A percentile compares a stretch with the other conserved stretches of the same genome.
phyloP scores from a whole-genome alignment of 2,797 vertebrate genomes.

The Sebastes cheni region DNA sequence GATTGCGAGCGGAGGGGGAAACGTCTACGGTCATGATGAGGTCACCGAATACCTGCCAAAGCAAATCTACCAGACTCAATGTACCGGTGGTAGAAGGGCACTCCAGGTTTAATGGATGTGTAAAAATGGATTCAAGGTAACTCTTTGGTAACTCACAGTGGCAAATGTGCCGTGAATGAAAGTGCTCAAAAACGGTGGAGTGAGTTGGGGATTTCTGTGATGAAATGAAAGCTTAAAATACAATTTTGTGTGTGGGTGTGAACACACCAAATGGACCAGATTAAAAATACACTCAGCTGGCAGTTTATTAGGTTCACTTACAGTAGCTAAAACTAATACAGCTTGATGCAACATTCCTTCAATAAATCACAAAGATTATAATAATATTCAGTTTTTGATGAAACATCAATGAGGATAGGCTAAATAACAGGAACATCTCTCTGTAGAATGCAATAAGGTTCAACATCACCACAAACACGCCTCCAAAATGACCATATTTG shows the following conservation, averaged over 20 bases:
- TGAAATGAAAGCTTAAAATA: slow-evolving; percentile 7
- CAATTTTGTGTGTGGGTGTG: neutral
- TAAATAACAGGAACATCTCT: neutral
- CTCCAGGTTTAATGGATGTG: slow-evolving; percentile 61
- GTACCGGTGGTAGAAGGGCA: slow-evolving; percentile 27
- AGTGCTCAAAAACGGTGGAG: neutral
- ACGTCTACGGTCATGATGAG: slow-evolving; percentile 57
- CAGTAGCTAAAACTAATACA: neutral
- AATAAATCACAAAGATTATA: neutral
- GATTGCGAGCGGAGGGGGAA: slow-evolving; percentile 37
- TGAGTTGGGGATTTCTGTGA: neutral
- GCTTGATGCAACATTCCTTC: neutral
- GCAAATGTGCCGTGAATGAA: slow-evolving; percentile 30
- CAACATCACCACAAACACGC: neutral
- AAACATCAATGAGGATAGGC: neutral
- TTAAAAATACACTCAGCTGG: neutral
- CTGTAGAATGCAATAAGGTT: neutral
- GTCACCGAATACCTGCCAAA: slow-evolving; percentile 68
- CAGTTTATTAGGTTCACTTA: neutral
- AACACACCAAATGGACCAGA: neutral
- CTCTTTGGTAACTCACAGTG: slow-evolving; percentile 37
- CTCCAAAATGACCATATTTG: neutral
- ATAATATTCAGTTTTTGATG: neutral
- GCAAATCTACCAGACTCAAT: slow-evolving; percentile 65
- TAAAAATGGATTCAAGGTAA: slow-evolving; percentile 52